These are phyloP conservation scores for Perccottus glenii DNA, from an alignment of 2,113 vertebrate species.

Conservation along the genomic window DNA sequence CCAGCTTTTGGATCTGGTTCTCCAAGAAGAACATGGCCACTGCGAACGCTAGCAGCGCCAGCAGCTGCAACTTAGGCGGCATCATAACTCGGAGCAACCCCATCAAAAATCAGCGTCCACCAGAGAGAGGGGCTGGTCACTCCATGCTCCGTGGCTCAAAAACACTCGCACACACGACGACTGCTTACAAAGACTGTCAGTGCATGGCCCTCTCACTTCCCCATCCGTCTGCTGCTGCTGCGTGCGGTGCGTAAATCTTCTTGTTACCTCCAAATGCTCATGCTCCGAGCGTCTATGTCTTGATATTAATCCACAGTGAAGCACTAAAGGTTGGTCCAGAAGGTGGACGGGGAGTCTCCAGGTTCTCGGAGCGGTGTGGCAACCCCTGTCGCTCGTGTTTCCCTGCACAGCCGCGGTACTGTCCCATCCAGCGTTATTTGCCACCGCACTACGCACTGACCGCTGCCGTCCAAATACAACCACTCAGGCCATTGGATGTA, in stretches of 20 bases:
- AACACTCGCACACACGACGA: conserved; percentile 34
- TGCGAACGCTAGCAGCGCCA: conserved; percentile 92
- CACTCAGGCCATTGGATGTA: conserved; percentile 61
- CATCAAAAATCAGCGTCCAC: conserved; percentile 84
- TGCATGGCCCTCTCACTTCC: conserved; percentile 55
- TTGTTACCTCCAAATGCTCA: conserved; percentile 40
- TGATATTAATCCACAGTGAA: background rate
- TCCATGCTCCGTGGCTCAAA: conserved; percentile 63
- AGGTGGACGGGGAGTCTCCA: background rate
- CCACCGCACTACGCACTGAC: conserved; percentile 37
- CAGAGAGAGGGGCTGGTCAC: conserved; percentile 61
- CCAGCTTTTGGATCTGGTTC: conserved; percentile 98
- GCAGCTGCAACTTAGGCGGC: conserved; percentile 97
- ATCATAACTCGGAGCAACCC: conserved; percentile 95
- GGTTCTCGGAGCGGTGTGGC: conserved; percentile 19
- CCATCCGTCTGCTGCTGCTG: background rate
- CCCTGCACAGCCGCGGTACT: conserved; percentile 40
- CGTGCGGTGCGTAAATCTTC: conserved; percentile 22
- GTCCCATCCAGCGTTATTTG: conserved; percentile 49
- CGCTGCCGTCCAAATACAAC: conserved; percentile 11
- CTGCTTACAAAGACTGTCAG: conserved; percentile 59
- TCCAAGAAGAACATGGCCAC: conserved; percentile 93
- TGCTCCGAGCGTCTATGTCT: conserved; percentile 19
- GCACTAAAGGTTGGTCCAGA: conserved; percentile 1
- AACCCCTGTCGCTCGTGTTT: conserved; percentile 31